Base-by-base conservation (phyloP, 2,113 vertebrate species). In the Hepsetus odoe region DNA sequence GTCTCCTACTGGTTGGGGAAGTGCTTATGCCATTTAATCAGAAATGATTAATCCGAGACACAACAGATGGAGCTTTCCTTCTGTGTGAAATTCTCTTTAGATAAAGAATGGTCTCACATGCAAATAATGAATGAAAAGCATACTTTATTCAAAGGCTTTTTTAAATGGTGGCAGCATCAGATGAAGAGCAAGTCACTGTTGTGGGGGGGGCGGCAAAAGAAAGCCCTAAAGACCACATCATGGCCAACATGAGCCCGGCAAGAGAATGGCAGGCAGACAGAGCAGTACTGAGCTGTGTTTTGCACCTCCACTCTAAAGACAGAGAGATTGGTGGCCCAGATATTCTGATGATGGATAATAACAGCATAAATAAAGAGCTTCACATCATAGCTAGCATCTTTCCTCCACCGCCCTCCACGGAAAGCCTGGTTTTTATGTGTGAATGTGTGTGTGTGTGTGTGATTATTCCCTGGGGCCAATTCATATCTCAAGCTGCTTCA, bases 391-490 rank as follows among this genome's bases (percentile, higher is more conserved):
- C 35, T 26, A 75, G 44, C n/a, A 11, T 53, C 32, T 55, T n/a
- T 10, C 7, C 65, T 69, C 20, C 20, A 11, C 61, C 33, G 5
- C 32, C 0, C 61, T 65, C 14, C 28, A 6, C 56, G 38, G 56
- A 68, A 33, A 53, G 42, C 51, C 30, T 61, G 42, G 72, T 18
- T 59, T 65, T 28, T 74, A 51, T 46, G 32, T 28, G 38, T 38
- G 71, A 32, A 61, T 18, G 61, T 32, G 58, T 40, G 46, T 65
- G 53, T 30, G 69, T 79, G 61, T 18, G 51, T 28, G 61, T 70
- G 38, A 84, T 82, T 70, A n/a, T 61, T 66, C 66, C 55, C 30
- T 49, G 76, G 38, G 12, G 26, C 72, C 69, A 70, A 33, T 70
- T 77, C 32, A 35, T 55, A 35, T 49, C 66, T 35, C 53, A 35